Conservation (phyloP, 1,140 invertebrate genomes). For the Acromyrmex charruanus region DNA sequence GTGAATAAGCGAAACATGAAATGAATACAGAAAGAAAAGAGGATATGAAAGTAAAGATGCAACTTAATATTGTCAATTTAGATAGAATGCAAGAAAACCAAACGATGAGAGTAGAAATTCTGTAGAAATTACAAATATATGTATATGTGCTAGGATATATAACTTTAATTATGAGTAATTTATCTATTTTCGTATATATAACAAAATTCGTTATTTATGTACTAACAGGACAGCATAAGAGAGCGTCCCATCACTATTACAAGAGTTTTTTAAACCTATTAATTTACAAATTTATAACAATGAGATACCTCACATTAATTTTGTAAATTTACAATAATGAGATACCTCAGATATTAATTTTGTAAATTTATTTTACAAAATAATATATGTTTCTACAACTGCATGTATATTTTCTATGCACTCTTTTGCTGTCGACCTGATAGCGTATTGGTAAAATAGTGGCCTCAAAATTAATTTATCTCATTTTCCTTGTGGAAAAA, state of each 20-base stretch:
- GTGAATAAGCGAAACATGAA: constrained; percentile 51
- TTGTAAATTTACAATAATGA: constrained; percentile 17
- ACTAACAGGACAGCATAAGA: constrained; percentile 70
- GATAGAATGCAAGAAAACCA: constrained; percentile 58
- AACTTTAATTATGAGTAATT: constrained; percentile 74
- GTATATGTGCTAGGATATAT: constrained; percentile 73
- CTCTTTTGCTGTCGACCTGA: constrained; percentile 69
- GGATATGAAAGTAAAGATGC: constrained; percentile 71
- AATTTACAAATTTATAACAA: constrained; percentile 1
- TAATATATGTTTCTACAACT: constrained; percentile 8
- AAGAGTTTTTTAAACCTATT: neutral
- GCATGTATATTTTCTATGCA: constrained; percentile 56
- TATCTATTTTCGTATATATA: constrained; percentile 78
- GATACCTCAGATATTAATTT: neutral
- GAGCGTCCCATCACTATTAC: constrained; percentile 30
- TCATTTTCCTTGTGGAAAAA: constrained; percentile 60
- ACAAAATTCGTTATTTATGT: constrained; percentile 69
- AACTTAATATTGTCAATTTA: constrained; percentile 78
- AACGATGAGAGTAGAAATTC: constrained; percentile 59
- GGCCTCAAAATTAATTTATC: constrained; percentile 63
- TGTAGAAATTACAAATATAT: constrained; percentile 73
- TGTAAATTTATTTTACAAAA: constrained; percentile 38
- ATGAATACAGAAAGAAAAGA: constrained; percentile 57
- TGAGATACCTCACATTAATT: constrained; percentile 12
- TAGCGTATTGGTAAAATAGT: constrained; percentile 53